Evolutionary conservation across 1,140 invertebrate species (phyloP).

Genomic region (Centruroides sculpturatus): DNA sequence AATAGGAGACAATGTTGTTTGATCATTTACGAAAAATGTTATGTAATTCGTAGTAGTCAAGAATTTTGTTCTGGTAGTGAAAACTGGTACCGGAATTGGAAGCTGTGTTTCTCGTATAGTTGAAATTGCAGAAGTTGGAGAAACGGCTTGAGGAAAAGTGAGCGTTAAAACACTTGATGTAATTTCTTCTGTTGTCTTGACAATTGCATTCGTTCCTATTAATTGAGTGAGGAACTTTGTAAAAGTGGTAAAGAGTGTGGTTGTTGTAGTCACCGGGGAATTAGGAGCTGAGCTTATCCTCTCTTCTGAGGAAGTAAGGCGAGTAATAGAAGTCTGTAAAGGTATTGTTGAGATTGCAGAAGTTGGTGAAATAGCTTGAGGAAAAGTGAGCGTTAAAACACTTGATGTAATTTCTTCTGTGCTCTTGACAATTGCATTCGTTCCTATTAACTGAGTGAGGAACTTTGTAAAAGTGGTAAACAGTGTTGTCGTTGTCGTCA

Average conservation of each 20-base stretch:
- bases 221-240: conserved; percentile 16
- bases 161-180: background rate
- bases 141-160: too few relatives aligned
- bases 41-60: conserved; percentile 53
- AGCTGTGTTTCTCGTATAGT: too few relatives aligned
- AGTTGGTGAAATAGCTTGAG: too few relatives aligned
- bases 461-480: conserved; percentile 11
- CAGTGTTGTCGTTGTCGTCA: background rate
- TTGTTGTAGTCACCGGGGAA: background rate
- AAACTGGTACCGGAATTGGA: background rate
- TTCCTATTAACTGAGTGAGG: conserved; percentile 9
- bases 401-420: background rate
- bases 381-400: background rate
- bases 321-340: background rate
- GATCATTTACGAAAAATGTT: conserved; percentile 67
- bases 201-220: background rate
- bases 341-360: background rate
- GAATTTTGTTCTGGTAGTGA: conserved; percentile 15
- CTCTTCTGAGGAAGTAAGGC: background rate
- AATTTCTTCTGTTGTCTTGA: background rate
- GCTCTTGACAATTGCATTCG: background rate
- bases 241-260: background rate
- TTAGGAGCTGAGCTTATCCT: too few relatives aligned
- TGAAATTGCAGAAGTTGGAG: too few relatives aligned
- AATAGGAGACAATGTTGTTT: conserved; percentile 58